phyloP scores from a whole-genome alignment of 2,888 invertebrate species.

The Amphipoea oculea region DNA sequence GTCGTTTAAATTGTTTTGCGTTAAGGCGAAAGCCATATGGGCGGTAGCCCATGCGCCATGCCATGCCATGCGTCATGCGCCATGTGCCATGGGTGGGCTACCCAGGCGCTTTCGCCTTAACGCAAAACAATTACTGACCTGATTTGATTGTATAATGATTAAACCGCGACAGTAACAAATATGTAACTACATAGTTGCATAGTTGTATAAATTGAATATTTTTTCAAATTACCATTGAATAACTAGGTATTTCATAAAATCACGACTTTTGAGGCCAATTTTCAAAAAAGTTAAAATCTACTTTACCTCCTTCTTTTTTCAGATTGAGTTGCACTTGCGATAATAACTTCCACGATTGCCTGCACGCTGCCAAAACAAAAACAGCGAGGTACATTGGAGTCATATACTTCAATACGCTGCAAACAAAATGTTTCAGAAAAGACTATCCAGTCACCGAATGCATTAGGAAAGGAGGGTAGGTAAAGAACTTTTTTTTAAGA shows the following conservation, averaged over 20 bases:
- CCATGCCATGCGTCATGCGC: too few species aligned
- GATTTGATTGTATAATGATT: too few species aligned
- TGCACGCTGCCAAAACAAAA: slow-evolving; percentile 78
- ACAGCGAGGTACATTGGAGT: slow-evolving; percentile 85
- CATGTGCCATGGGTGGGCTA: too few species aligned
- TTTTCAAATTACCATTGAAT: not conserved
- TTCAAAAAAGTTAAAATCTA: not conserved
- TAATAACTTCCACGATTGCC: slow-evolving; percentile 86
- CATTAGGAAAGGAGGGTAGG: slow-evolving; percentile 88
- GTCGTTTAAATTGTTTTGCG: not conserved
- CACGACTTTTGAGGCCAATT: not conserved
- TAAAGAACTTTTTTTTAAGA: slow-evolving; percentile 18
- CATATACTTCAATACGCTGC: slow-evolving; percentile 90
- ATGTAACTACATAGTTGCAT: too few species aligned
- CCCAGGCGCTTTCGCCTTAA: too few species aligned
- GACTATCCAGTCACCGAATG: slow-evolving; percentile 91
- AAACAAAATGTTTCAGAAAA: slow-evolving; percentile 91
- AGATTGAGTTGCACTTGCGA: slow-evolving; percentile 91
- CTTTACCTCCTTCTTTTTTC: slow-evolving; percentile 39
- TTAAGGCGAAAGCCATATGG: not conserved
- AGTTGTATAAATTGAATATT: not conserved
- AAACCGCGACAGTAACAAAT: not conserved
- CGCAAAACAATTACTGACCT: too few species aligned
- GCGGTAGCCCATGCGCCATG: too few species aligned
- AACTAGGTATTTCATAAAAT: not conserved